Conservation (phyloP, 37 sponge, comb jelly and placozoan species). For the Chondrilla cf. caribensis region DNA sequence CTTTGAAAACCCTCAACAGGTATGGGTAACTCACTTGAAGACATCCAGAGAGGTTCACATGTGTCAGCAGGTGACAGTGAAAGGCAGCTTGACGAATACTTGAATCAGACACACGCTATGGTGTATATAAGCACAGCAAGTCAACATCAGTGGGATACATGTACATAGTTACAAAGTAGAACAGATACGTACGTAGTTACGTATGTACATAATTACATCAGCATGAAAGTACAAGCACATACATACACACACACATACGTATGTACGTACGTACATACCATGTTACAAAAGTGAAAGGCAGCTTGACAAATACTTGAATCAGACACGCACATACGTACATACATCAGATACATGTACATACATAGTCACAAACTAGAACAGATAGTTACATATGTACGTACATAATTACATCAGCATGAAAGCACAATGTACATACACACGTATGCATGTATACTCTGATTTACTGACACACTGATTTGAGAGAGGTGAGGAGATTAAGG, state of each 20-base stretch:
- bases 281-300: constrained; percentile 65
- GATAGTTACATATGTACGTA: too few relatives aligned
- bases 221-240: too few relatives aligned
- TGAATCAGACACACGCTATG: constrained; percentile 64
- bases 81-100: constrained; percentile 60
- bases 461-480: constrained; percentile 23
- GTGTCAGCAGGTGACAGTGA: constrained; percentile 64
- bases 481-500: too few relatives aligned
- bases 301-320: constrained; percentile 49
- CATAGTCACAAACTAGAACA: constrained; percentile 7
- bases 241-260: constrained; percentile 48
- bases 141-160: not conserved
- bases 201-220: too few relatives aligned
- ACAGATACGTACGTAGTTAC: too few relatives aligned
- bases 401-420: too few relatives aligned
- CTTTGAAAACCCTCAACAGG: too few relatives aligned
- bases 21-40: constrained; percentile 46
- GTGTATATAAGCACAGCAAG: not conserved
- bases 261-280: constrained; percentile 32
- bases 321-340: constrained; percentile 61
- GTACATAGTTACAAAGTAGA: not conserved
- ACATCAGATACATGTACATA: not conserved
- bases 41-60: constrained; percentile 52
- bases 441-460: constrained; percentile 49
- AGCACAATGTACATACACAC: too few relatives aligned